A percentile compares a stretch with the other conserved stretches of the same genome.
These are phyloP conservation scores for Hipposideros larvatus DNA, from an alignment of 2,797 vertebrate species.

Conservation along the genomic window DNA sequence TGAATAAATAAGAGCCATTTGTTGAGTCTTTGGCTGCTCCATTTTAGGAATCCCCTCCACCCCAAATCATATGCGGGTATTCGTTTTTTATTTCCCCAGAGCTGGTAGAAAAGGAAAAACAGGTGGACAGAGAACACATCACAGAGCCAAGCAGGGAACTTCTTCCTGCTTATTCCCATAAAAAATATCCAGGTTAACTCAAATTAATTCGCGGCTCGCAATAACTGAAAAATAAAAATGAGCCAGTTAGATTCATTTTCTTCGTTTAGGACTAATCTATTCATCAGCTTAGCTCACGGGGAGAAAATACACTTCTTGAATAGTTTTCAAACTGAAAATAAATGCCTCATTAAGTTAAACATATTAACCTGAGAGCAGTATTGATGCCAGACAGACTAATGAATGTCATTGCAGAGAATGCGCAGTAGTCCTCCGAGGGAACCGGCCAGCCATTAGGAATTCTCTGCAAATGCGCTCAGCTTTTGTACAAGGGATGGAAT, in stretches of 20 bases:
- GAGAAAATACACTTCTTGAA: constrained; percentile 74
- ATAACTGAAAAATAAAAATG: constrained; percentile 64
- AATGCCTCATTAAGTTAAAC: constrained; percentile 80
- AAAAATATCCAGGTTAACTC: constrained; percentile 54
- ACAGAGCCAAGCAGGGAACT: neutral
- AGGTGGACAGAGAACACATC: neutral
- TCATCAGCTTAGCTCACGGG: constrained; percentile 59
- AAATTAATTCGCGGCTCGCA: constrained; percentile 67
- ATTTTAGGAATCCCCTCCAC: neutral
- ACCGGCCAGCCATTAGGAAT: neutral
- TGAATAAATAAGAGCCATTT: neutral
- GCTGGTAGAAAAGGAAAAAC: neutral
- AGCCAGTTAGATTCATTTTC: constrained; percentile 67
- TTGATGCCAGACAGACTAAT: constrained; percentile 67
- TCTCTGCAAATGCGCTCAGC: neutral
- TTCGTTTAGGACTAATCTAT: constrained; percentile 74
- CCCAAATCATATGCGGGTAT: neutral
- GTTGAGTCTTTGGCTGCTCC: neutral
- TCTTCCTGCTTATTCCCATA: constrained; percentile 42
- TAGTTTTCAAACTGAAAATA: constrained; percentile 74
- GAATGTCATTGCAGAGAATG: constrained; percentile 12
- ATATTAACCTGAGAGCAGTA: constrained; percentile 63
- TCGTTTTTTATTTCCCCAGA: constrained; percentile 28
- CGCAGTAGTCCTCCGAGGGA: neutral
- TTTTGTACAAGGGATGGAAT: neutral